Base-by-base conservation (phyloP, 2,888 invertebrate species). In the Phorcus lineatus region DNA sequence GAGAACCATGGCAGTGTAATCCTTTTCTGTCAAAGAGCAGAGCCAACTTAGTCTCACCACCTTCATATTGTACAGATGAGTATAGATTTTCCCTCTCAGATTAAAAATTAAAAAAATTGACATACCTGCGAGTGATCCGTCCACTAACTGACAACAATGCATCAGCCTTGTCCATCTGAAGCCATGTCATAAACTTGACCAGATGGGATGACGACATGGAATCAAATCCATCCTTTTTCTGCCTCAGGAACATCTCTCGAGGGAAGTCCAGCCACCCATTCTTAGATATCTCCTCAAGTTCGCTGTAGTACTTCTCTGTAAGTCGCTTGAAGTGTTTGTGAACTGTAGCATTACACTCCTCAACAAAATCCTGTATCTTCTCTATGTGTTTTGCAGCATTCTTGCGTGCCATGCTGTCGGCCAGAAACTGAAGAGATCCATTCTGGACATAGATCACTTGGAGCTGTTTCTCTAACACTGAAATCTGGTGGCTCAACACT, bases 241-340 rank as follows among this genome's bases (percentile, higher is more conserved):
- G 89, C 11, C 83, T 81, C 75, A 88, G 85, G 77, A 89, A 91
- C 19, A 89, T 82, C 75, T 90, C 86, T 53, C 87, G 83, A 9
- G 92, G 90, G 66, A 91, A 90, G 24, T 87, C 86, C 55, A 91
- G 81, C 92, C 92, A 92, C 24, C 86, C 82, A 77, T 90, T 92
- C 9, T 86, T 83, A 7, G 86, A 87, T 3, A 92, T 85, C 24
- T 86, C 85, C 54, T 86, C 85, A 31, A 91, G 83, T 80, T 91
- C 91, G 3, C 87, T 79, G 22, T 85, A 82, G 79, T 90, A 92
- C 9, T 85, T 88, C 0, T 84, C 78, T 13, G 86, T 82, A 75
- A 90, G 84, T 31, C 83, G 80, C 11, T 87, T 81, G 19, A 90
- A 83, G 53, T 88, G 85, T 36, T 84, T 80, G 22, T 87, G 84